Percentiles rank a stretch among this genome's conserved stretches.
These are phyloP conservation scores for Nannoperca australis DNA, from an alignment of 2,797 vertebrate genomes.

Conservation along the genomic window DNA sequence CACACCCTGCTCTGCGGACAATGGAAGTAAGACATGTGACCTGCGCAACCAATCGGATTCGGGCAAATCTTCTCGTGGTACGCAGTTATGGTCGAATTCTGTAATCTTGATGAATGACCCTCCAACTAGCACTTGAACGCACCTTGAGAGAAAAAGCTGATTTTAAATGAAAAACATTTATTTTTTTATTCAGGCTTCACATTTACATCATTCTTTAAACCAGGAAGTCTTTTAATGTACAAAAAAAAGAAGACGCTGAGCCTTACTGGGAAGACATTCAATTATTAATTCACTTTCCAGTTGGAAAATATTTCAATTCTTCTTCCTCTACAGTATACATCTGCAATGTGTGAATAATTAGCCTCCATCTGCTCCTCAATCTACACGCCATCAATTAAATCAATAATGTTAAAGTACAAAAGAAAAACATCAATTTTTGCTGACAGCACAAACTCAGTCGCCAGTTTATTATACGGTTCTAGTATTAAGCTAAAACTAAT, in stretches of 20 bases:
- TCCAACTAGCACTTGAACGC: background rate
- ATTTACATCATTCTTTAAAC: conserved; percentile 69
- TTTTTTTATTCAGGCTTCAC: conserved; percentile 63
- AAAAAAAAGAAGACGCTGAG: conserved; percentile 35
- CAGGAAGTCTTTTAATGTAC: conserved; percentile 51
- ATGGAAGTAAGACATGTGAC: conserved; percentile 80
- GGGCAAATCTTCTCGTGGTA: conserved; percentile 19
- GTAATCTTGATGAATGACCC: conserved; percentile 20
- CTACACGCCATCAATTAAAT: conserved; percentile 51
- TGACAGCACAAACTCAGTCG: conserved; percentile 12
- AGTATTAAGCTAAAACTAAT: conserved; percentile 17
- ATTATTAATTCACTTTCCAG: conserved; percentile 31
- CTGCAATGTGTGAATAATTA: conserved; percentile 45
- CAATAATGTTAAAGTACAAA: conserved; percentile 59
- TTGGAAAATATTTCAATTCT: conserved; percentile 31
- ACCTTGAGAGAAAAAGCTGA: background rate
- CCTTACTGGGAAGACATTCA: conserved; percentile 58
- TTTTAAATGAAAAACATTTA: conserved; percentile 57
- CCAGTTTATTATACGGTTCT: conserved; percentile 39
- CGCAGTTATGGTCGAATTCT: conserved; percentile 19
- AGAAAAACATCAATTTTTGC: conserved; percentile 22
- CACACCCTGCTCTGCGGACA: conserved; percentile 88
- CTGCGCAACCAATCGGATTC: conserved; percentile 55
- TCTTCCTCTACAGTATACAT: conserved; percentile 37
- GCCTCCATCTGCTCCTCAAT: conserved; percentile 4